Conservation (phyloP, 2,888 invertebrate species). For the Drosophila testacea region DNA sequence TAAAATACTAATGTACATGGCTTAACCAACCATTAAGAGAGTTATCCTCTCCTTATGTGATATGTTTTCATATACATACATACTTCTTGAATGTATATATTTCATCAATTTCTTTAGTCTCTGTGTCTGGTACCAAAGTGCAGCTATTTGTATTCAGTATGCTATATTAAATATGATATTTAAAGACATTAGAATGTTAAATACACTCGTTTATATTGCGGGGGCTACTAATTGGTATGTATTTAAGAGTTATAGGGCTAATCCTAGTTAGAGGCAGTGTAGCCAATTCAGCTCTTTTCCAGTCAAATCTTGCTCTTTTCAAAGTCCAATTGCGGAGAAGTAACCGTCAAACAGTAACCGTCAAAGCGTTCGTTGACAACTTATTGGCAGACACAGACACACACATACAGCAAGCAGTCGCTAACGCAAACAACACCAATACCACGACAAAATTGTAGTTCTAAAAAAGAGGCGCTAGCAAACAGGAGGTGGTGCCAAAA, state of each 20-base stretch:
- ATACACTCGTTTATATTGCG: neutral
- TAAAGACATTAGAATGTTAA: neutral
- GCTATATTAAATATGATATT: neutral
- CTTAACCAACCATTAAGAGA: neutral
- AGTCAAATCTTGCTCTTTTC: too few relatives aligned
- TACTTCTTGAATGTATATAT: neutral
- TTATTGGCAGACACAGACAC: too few relatives aligned
- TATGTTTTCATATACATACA: conserved; percentile 4
- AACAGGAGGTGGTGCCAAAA: too few relatives aligned
- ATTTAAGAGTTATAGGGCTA: neutral
- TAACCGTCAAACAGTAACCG: too few relatives aligned
- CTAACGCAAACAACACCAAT: too few relatives aligned
- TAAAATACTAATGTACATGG: neutral
- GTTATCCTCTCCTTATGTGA: neutral
- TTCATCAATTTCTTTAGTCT: neutral
- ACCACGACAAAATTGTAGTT: too few relatives aligned
- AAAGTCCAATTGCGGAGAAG: too few relatives aligned
- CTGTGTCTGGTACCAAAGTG: conserved; percentile 5
- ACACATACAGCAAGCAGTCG: too few relatives aligned
- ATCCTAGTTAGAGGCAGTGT: neutral
- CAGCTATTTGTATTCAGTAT: conserved; percentile 11
- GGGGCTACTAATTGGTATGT: neutral
- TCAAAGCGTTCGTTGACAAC: too few relatives aligned
- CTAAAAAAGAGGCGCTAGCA: too few relatives aligned
- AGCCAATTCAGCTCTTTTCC: neutral